phyloP scores from a whole-genome alignment of 2,113 vertebrate genomes.

The Apteryx mantelli region DNA sequence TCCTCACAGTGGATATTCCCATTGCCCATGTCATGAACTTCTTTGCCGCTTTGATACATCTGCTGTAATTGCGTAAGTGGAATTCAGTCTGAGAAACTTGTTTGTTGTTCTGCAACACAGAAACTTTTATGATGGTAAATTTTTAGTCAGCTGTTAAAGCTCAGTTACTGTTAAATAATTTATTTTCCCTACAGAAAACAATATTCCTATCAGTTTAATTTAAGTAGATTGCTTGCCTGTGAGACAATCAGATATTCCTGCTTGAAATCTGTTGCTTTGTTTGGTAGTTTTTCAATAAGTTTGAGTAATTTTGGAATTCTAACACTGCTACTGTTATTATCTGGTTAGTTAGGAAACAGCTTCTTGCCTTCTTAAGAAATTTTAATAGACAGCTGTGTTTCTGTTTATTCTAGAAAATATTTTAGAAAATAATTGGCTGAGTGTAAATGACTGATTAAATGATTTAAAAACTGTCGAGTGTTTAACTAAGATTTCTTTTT shows the following conservation, averaged over 20 bases:
- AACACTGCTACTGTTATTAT: background rate
- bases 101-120: background rate
- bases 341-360: background rate
- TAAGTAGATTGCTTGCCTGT: background rate
- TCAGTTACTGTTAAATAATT: background rate
- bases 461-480: background rate
- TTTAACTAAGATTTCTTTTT: constrained; percentile 22
- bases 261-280: background rate
- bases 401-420: background rate
- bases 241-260: background rate
- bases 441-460: background rate
- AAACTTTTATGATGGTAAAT: background rate
- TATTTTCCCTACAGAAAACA: background rate
- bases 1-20: background rate
- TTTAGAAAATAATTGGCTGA: background rate
- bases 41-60: background rate
- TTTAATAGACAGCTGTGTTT: background rate
- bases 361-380: background rate
- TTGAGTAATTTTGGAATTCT: background rate
- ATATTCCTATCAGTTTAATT: background rate
- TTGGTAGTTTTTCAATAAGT: background rate
- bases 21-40: background rate
- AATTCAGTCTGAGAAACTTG: background rate
- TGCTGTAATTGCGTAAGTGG: background rate
- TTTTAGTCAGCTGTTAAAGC: background rate